These are phyloP conservation scores for Cydia splendana DNA, from an alignment of 1,140 invertebrate species.

Conservation along the genomic window DNA sequence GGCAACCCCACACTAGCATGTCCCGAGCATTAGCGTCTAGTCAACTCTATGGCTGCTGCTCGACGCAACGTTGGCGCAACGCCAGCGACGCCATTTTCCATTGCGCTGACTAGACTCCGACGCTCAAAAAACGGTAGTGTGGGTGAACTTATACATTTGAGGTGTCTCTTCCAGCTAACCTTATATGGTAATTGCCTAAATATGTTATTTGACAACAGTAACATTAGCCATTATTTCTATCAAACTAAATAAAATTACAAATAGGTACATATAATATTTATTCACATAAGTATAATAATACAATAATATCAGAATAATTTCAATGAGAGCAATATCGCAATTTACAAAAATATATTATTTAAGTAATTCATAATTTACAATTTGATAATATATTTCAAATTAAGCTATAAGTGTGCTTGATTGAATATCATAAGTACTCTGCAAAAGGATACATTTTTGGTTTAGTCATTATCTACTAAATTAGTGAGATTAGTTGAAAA, in stretches of 20 bases:
- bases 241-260: neutral
- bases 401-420: neutral
- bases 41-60: too few relatives aligned
- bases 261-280: neutral
- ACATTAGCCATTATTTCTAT: neutral
- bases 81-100: too few relatives aligned
- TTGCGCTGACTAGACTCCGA: too few relatives aligned
- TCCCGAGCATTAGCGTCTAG: too few relatives aligned
- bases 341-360: constrained; percentile 57
- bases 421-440: constrained; percentile 16
- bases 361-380: constrained; percentile 35
- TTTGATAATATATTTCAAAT: neutral
- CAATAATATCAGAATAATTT: constrained; percentile 22
- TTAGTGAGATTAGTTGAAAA: neutral
- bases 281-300: constrained; percentile 35
- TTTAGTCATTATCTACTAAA: neutral
- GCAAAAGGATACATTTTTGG: neutral
- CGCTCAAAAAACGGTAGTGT: too few relatives aligned
- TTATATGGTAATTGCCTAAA: neutral
- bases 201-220: neutral
- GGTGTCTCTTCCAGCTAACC: too few relatives aligned
- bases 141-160: too few relatives aligned
- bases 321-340: constrained; percentile 47
- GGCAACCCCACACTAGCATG: too few relatives aligned
- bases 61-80: too few relatives aligned